Percentiles rank a stretch among this genome's conserved stretches.
phyloP scores from a whole-genome alignment of 64 coral and sea anemone species.

The Porites lutea region DNA sequence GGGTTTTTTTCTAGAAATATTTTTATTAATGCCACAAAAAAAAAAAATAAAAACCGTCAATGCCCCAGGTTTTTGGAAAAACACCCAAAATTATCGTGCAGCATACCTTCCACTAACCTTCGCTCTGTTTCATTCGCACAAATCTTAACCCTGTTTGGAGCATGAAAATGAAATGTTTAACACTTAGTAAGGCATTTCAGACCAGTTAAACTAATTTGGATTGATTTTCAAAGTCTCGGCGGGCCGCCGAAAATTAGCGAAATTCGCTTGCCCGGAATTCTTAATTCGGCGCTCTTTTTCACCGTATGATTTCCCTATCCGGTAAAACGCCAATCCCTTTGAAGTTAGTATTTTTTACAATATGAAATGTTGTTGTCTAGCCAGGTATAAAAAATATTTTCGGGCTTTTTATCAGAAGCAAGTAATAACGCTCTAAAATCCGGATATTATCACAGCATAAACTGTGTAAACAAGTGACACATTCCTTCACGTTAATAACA shows the following conservation, averaged over 20 bases:
- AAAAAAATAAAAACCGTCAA: no score
- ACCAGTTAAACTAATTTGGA: not conserved
- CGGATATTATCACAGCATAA: no score
- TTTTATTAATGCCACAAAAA: not conserved
- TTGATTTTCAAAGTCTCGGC: not conserved
- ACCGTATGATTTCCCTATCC: constrained; percentile 3
- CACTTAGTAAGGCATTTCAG: not conserved
- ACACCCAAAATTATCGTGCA: not conserved
- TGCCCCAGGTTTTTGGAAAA: constrained; percentile 1
- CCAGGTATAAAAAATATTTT: no score
- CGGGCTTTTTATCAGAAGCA: no score
- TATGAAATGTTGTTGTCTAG: not conserved
- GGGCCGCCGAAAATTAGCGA: not conserved
- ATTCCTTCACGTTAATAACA: not conserved
- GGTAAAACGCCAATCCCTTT: not conserved
- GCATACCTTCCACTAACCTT: not conserved
- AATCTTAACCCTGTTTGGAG: not conserved
- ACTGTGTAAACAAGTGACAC: not conserved
- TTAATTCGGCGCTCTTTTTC: not conserved
- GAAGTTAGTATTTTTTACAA: constrained; percentile 2
- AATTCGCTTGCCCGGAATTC: not conserved
- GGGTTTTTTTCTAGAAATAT: not conserved
- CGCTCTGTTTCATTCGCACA: not conserved
- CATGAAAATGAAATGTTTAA: not conserved
- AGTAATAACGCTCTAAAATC: no score